A percentile compares a stretch with the other conserved stretches of the same genome.
Evolutionary conservation across 2,888 invertebrate species (phyloP).

Genomic region (Sphaeridia pumilis): DNA sequence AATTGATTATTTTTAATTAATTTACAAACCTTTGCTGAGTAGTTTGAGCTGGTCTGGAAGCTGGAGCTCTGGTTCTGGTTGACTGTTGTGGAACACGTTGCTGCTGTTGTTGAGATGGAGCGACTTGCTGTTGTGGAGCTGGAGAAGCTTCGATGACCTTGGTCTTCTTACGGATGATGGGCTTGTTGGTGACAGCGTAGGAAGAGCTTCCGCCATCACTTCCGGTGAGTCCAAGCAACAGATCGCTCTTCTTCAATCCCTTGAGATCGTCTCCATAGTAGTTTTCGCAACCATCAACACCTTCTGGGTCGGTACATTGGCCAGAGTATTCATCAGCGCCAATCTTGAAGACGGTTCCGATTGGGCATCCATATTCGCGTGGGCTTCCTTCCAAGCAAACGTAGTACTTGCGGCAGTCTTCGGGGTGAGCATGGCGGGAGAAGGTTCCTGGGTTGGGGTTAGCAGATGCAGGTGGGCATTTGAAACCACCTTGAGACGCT

Average conservation of each 20-base stretch:
- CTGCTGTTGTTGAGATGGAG: conserved; percentile 9
- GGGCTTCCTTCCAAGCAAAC: conserved; percentile 77
- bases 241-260: conserved; percentile 86
- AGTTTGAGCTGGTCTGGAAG: conserved; percentile 10
- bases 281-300: conserved; percentile 94
- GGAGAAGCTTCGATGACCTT: conserved; percentile 7
- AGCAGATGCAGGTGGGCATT: conserved; percentile 72
- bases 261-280: conserved; percentile 94
- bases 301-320: conserved; percentile 89
- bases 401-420: conserved; percentile 70
- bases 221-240: conserved; percentile 61
- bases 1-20: neutral
- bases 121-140: conserved; percentile 9
- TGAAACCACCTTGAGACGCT: conserved; percentile 85
- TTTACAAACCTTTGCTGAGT: conserved; percentile 1
- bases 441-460: conserved; percentile 73
- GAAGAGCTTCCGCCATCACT: conserved; percentile 37
- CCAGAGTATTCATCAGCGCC: conserved; percentile 80
- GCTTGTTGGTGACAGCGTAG: conserved; percentile 27
- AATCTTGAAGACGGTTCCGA: conserved; percentile 91
- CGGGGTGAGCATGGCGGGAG: conserved; percentile 88
- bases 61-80: conserved; percentile 2
- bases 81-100: conserved; percentile 13
- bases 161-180: conserved; percentile 31
- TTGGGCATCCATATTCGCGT: conserved; percentile 88